Conservation (phyloP, 2,797 vertebrate genomes). For the Etheostoma perlongum region DNA sequence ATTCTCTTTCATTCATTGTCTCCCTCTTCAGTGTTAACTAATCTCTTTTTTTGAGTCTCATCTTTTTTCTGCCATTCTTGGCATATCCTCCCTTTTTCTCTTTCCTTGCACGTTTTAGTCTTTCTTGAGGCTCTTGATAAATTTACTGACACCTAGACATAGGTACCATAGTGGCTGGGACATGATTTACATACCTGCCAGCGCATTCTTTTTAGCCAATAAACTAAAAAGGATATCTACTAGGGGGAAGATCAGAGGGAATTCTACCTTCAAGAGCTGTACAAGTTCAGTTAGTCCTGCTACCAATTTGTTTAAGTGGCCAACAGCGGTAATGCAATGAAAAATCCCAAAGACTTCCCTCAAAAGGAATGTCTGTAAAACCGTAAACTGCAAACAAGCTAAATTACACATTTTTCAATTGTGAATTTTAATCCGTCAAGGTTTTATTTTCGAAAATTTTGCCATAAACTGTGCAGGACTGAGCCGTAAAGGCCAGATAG, state of each 20-base stretch:
- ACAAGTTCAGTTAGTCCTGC: background rate
- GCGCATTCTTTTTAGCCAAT: background rate
- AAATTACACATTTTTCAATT: background rate
- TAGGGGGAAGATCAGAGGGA: background rate
- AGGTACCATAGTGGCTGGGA: background rate
- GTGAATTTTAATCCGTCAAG: background rate
- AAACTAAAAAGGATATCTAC: background rate
- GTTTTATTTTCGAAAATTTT: background rate
- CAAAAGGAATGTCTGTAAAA: no score
- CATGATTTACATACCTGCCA: background rate
- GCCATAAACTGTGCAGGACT: background rate
- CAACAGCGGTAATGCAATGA: background rate
- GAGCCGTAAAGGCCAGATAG: background rate
- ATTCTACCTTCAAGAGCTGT: background rate
- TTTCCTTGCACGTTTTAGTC: background rate
- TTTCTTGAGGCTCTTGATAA: background rate
- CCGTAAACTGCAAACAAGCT: background rate
- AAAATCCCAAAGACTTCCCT: background rate
- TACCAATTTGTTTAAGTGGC: background rate
- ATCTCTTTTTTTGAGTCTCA: background rate
- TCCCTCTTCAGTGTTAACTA: background rate
- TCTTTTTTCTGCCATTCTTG: background rate
- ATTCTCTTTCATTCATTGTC: background rate
- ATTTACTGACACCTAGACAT: background rate
- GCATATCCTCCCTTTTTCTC: background rate